These are phyloP conservation scores for Siderastrea radians DNA, from an alignment of 92 coral and sea anemone species.

Conservation along the genomic window DNA sequence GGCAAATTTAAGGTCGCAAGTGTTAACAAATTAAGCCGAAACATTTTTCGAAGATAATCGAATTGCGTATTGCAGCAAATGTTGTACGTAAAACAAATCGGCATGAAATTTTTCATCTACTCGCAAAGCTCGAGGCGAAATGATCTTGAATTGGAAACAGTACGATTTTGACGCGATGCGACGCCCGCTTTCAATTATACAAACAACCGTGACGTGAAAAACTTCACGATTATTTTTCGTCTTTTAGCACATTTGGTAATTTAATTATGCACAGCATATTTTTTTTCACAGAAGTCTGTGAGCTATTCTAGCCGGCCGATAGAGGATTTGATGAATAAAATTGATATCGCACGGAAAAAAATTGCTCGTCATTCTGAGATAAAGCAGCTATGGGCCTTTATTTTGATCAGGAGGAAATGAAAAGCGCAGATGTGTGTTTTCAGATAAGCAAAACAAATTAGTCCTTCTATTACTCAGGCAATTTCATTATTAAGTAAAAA, in stretches of 20 bases:
- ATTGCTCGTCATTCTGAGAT: neutral
- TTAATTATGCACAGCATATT: neutral
- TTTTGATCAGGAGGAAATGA: neutral
- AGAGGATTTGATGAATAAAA: neutral
- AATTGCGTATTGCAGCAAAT: neutral
- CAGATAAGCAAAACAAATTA: conserved; percentile 1
- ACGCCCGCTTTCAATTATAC: neutral
- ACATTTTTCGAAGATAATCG: no score
- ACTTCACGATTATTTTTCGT: neutral
- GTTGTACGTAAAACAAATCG: neutral
- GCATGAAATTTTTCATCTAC: neutral
- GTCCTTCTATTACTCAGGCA: neutral
- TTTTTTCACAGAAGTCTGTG: neutral
- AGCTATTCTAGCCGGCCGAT: neutral
- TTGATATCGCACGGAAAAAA: neutral
- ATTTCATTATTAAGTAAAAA: neutral
- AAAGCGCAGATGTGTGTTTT: neutral
- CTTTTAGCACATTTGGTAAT: conserved; percentile 15
- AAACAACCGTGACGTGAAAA: neutral
- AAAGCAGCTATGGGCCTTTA: neutral
- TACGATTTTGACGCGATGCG: neutral
- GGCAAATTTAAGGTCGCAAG: neutral
- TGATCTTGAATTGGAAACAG: neutral
- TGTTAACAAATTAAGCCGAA: neutral
- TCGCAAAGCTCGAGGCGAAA: neutral